These are phyloP conservation scores for Bos javanicus DNA, from an alignment of 2,113 vertebrate species.

Conservation along the genomic window DNA sequence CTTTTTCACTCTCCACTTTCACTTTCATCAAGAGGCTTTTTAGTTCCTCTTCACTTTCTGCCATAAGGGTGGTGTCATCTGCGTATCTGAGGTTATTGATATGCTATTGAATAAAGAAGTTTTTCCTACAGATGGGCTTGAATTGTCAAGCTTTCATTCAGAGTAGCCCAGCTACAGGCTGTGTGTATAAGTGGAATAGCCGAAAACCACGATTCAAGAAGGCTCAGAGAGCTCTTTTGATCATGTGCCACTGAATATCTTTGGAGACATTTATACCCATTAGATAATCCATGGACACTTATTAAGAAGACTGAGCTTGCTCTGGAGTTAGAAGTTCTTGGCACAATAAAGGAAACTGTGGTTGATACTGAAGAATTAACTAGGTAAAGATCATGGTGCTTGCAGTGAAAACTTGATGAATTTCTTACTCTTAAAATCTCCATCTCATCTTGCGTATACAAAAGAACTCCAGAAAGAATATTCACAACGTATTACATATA, in stretches of 20 bases:
- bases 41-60: too few relatives aligned
- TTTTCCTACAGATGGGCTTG: not conserved
- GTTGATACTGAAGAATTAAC: not conserved
- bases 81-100: too few relatives aligned
- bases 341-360: not conserved
- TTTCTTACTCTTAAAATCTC: not conserved
- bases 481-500: not conserved
- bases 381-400: not conserved
- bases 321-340: not conserved
- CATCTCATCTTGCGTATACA: not conserved
- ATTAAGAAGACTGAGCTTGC: not conserved
- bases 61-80: too few relatives aligned
- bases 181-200: not conserved
- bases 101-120: not conserved
- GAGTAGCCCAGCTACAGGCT: not conserved
- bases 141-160: not conserved
- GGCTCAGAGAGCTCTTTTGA: not conserved
- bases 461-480: not conserved
- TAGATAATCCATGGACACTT: not conserved
- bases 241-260: not conserved
- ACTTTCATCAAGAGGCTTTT: too few relatives aligned
- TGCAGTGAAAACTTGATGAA: not conserved
- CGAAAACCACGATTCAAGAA: not conserved
- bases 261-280: not conserved
- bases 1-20: too few relatives aligned